Evolutionary conservation across 1,140 invertebrate genomes (phyloP).

Genomic region (Apis florea): DNA sequence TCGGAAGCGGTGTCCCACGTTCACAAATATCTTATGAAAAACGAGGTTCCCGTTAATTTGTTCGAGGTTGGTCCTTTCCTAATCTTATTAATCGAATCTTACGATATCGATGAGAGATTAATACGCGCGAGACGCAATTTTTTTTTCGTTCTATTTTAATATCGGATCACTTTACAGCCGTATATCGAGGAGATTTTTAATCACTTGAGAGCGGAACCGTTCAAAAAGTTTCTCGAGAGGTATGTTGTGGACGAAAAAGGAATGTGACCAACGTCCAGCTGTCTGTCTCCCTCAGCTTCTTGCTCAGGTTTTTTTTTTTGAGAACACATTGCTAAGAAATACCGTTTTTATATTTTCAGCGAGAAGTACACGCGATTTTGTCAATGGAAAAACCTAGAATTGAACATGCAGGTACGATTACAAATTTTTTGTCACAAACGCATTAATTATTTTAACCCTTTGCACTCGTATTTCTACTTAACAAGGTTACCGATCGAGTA

Average conservation of each 20-base stretch:
- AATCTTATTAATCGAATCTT: conserved; percentile 11
- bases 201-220: conserved; percentile 96
- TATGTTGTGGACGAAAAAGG: conserved; percentile 78
- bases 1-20: conserved; percentile 98
- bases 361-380: conserved; percentile 99
- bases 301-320: too few relatives aligned
- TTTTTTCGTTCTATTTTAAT: too few relatives aligned
- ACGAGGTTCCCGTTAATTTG: conserved; percentile 96
- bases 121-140: too few relatives aligned
- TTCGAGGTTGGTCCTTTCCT: conserved; percentile 90
- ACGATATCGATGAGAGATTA: too few relatives aligned
- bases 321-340: conserved; percentile 4
- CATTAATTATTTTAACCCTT: too few relatives aligned
- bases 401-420: conserved; percentile 95
- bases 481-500: too few relatives aligned
- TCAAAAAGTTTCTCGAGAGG: conserved; percentile 99
- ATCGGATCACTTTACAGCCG: conserved; percentile 84
- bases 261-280: neutral
- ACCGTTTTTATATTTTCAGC: conserved; percentile 84
- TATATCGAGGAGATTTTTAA: conserved; percentile 99
- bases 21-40: conserved; percentile 98
- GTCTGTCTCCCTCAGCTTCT: too few relatives aligned
- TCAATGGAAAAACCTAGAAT: conserved; percentile 99
- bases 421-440: neutral
- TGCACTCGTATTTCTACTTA: too few relatives aligned